phyloP scores from a whole-genome alignment of 30 jellyfish, hydroid and myxozoan species.

The Aurelia coerulea region DNA sequence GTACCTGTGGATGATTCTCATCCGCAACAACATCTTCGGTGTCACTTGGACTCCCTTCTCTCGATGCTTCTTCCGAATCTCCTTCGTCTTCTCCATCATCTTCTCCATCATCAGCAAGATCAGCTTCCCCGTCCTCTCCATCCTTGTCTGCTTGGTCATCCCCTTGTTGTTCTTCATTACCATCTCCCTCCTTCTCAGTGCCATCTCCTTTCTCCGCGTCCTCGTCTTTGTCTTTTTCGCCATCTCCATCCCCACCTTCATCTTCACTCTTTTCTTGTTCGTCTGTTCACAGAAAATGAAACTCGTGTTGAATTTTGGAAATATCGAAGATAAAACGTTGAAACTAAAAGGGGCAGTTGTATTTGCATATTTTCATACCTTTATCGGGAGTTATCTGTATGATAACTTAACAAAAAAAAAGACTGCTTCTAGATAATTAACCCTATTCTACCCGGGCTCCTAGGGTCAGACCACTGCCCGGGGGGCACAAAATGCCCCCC shows the following conservation, averaged over 20 bases:
- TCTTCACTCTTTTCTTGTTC: conserved; percentile 25
- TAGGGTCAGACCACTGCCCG: no score
- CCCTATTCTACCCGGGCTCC: no score
- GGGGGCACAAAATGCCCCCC: no score
- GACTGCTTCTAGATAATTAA: no score
- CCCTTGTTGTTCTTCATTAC: not conserved
- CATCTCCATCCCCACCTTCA: conserved; percentile 4
- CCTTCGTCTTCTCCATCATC: conserved; percentile 29
- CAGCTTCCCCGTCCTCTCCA: conserved; percentile 12
- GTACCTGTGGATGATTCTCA: conserved; percentile 76
- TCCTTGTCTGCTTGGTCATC: conserved; percentile 4
- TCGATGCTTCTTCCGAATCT: conserved; percentile 5
- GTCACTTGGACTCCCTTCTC: conserved; percentile 19
- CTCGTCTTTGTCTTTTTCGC: conserved; percentile 10
- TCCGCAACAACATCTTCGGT: conserved; percentile 38
- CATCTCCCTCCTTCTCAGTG: no score
- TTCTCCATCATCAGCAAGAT: conserved; percentile 3
- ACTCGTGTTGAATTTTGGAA: not conserved
- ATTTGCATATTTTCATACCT: no score
- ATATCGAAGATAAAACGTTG: not conserved
- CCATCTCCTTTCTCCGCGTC: conserved; percentile 17
- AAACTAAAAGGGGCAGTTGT: not conserved
- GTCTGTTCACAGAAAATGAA: not conserved
- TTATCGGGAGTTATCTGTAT: no score
- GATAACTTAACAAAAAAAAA: no score